Evolutionary conservation across 2,888 invertebrate genomes (phyloP).

Genomic region (Tenthredo livida): DNA sequence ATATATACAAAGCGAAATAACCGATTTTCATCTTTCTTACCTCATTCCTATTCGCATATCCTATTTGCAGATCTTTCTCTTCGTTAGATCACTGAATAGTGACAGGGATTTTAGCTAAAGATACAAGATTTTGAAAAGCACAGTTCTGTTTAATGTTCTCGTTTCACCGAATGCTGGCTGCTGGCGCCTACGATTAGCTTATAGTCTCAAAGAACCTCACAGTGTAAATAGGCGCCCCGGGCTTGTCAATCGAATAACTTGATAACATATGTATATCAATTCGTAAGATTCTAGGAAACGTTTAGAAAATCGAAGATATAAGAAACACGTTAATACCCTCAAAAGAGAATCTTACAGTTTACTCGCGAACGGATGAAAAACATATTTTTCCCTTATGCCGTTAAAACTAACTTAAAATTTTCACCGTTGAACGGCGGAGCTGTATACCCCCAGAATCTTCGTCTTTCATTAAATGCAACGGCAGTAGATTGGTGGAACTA

Average conservation of each 20-base stretch:
- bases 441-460: slow-evolving; percentile 22
- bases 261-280: slow-evolving; percentile 42
- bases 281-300: slow-evolving; percentile 16
- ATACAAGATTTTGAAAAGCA: slow-evolving; percentile 9
- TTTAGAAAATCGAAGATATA: slow-evolving; percentile 11
- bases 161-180: slow-evolving; percentile 44
- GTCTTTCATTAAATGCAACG: background rate
- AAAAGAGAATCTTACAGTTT: slow-evolving; percentile 28
- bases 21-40: background rate
- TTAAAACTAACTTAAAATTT: background rate
- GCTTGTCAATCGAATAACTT: slow-evolving; percentile 45
- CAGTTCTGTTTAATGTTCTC: slow-evolving; percentile 11
- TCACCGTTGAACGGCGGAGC: background rate
- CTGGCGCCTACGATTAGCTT: slow-evolving; percentile 43
- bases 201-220: slow-evolving; percentile 12
- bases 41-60: background rate
- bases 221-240: slow-evolving; percentile 15
- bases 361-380: slow-evolving; percentile 21
- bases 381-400: background rate
- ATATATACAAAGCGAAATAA: background rate
- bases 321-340: slow-evolving; percentile 18
- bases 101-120: background rate
- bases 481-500: background rate
- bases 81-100: background rate
- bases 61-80: background rate